These are phyloP conservation scores for Sorex fumeus DNA, from an alignment of 2,113 vertebrate genomes.

Conservation along the genomic window DNA sequence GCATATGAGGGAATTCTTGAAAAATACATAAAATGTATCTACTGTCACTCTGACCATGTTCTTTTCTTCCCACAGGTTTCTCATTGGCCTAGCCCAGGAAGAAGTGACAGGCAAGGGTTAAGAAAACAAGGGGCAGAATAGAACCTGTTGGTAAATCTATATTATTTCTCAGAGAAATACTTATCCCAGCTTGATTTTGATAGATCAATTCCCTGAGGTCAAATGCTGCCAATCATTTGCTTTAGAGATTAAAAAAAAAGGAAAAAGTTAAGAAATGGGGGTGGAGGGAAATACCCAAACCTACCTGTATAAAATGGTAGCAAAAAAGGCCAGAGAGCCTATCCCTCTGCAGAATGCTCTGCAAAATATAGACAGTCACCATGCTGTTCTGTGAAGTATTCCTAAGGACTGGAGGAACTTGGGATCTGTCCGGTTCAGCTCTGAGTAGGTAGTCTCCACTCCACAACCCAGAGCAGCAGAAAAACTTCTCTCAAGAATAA, in stretches of 20 bases:
- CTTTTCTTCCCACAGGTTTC: not conserved
- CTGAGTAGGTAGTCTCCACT: slow-evolving; percentile 67
- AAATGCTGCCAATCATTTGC: slow-evolving; percentile 74
- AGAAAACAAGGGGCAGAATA: slow-evolving; percentile 83
- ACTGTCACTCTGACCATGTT: not conserved
- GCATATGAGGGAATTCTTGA: slow-evolving; percentile 40
- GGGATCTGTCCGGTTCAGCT: slow-evolving; percentile 63
- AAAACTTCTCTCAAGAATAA: slow-evolving; percentile 86
- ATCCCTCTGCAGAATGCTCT: slow-evolving; percentile 69
- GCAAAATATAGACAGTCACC: slow-evolving; percentile 64
- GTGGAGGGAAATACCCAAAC: not conserved
- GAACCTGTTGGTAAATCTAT: slow-evolving; percentile 84
- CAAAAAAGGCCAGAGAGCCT: slow-evolving; percentile 67
- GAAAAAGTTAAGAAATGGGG: not conserved
- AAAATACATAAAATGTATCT: not conserved
- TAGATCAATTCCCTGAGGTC: slow-evolving; percentile 76
- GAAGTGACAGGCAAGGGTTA: slow-evolving; percentile 75
- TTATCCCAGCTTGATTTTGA: slow-evolving; percentile 85
- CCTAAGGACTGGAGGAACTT: slow-evolving; percentile 51
- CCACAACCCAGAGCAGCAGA: slow-evolving; percentile 65
- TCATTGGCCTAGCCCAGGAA: slow-evolving; percentile 70
- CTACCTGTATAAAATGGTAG: slow-evolving; percentile 62
- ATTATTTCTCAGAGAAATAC: slow-evolving; percentile 84
- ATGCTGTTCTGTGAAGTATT: slow-evolving; percentile 2
- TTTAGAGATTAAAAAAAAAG: slow-evolving; percentile 24